phyloP scores from a whole-genome alignment of 2,113 vertebrate species.

The Parus major region DNA sequence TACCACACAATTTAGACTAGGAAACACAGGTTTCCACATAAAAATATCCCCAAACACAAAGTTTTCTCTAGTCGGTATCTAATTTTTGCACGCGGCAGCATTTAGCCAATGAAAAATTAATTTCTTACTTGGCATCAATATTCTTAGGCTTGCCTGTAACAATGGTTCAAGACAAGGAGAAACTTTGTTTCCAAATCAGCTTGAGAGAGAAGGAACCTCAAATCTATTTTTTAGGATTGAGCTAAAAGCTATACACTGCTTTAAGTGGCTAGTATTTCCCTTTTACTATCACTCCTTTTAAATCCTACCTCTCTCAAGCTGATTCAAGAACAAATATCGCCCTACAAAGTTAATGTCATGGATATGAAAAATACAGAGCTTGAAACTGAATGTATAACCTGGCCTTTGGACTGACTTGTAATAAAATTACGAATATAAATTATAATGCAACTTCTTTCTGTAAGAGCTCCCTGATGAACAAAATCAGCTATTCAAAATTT shows the following conservation, averaged over 20 bases:
- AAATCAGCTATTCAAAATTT: neutral
- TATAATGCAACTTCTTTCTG: neutral
- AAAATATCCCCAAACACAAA: neutral
- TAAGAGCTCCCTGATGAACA: neutral
- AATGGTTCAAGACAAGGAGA: neutral
- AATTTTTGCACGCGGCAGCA: neutral
- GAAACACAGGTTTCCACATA: neutral
- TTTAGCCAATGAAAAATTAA: neutral
- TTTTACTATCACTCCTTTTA: neutral
- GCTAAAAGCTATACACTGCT: neutral
- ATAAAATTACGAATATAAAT: neutral
- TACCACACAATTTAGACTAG: neutral
- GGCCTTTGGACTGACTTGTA: neutral
- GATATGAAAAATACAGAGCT: neutral
- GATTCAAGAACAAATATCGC: neutral
- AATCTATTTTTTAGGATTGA: neutral
- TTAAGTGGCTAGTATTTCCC: neutral
- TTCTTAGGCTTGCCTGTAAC: neutral
- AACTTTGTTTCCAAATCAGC: neutral
- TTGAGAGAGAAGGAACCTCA: neutral
- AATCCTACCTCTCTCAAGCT: neutral
- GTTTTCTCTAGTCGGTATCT: neutral
- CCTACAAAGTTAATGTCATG: neutral
- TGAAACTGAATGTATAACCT: neutral
- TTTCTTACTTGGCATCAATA: neutral